phyloP scores from a whole-genome alignment of 2,113 vertebrate genomes.

The Canis aureus region DNA sequence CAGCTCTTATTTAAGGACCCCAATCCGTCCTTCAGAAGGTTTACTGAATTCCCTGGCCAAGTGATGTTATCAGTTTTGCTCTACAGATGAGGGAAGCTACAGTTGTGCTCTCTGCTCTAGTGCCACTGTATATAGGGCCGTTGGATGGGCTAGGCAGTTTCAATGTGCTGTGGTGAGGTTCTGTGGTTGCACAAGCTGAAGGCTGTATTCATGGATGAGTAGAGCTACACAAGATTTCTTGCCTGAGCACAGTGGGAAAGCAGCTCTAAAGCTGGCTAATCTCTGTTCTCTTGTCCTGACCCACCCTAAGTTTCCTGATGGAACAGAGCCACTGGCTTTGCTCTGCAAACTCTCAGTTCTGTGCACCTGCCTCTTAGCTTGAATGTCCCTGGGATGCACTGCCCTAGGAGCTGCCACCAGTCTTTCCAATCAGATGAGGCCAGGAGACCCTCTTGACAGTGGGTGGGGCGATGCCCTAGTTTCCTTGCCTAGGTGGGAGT shows the following conservation, averaged over 20 bases:
- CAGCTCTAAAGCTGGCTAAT: neutral
- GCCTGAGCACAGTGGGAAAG: neutral
- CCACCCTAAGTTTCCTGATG: neutral
- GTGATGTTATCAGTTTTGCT: neutral
- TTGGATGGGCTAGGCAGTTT: neutral
- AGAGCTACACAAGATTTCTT: neutral
- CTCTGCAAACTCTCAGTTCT: no score
- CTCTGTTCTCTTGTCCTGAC: neutral
- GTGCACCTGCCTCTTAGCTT: no score
- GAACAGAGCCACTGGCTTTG: no score
- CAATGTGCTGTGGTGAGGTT: neutral
- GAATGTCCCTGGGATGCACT: neutral
- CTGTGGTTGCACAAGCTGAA: neutral
- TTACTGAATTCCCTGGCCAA: neutral
- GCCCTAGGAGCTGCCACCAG: neutral
- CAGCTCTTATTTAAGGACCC: neutral
- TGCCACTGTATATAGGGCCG: neutral
- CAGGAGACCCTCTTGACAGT: neutral
- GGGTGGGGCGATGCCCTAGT: neutral
- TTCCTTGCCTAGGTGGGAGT: neutral
- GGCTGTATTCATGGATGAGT: neutral
- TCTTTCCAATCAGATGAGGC: neutral
- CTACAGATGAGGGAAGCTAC: neutral
- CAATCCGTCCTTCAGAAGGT: neutral
- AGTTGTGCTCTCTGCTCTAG: neutral